phyloP scores from a whole-genome alignment of 2,888 invertebrate genomes.

The Apamea epomidion region DNA sequence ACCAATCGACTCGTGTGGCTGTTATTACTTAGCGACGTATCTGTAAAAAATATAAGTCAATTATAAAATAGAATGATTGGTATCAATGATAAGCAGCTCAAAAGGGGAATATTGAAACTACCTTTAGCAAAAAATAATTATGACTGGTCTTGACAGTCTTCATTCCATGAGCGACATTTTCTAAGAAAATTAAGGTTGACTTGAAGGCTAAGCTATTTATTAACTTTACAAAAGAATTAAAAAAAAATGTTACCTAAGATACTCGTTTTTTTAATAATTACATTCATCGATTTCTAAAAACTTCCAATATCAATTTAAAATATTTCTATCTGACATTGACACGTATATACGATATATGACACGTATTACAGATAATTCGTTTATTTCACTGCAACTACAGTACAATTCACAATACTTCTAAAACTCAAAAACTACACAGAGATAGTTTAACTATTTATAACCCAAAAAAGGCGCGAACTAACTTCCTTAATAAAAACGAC shows the following conservation, averaged over 20 bases:
- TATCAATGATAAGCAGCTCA: neutral
- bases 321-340: neutral
- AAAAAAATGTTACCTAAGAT: neutral
- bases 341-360: no score
- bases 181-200: no score
- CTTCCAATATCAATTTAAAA: neutral
- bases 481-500: no score
- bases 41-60: neutral
- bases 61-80: neutral
- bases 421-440: no score
- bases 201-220: no score
- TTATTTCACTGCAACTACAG: no score
- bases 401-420: no score
- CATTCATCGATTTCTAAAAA: neutral
- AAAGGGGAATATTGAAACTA: neutral
- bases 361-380: no score
- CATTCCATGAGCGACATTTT: neutral
- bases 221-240: no score
- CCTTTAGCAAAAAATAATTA: neutral
- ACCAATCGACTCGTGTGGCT: no score
- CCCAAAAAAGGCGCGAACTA: no score
- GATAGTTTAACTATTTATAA: no score
- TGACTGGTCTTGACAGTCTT: neutral
- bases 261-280: neutral
- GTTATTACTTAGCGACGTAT: neutral